Evolutionary conservation across 1,140 invertebrate species (phyloP).

Genomic region (Dendrolimus punctatus): DNA sequence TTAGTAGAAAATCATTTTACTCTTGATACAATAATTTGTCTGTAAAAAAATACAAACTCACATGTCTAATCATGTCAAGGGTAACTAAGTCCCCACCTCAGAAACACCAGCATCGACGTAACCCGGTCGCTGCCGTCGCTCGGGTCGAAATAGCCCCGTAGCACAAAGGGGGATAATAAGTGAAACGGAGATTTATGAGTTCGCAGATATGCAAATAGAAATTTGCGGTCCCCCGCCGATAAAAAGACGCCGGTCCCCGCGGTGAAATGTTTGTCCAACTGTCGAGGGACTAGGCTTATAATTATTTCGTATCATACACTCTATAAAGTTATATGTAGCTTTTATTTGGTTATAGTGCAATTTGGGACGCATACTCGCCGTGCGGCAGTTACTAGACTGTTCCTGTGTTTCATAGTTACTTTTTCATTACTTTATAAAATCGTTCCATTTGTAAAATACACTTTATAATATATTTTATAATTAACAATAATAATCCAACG

Average conservation of each 20-base stretch:
- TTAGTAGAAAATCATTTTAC: no score
- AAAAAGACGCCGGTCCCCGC: constrained; percentile 58
- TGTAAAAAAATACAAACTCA: constrained; percentile 5
- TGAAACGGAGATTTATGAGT: constrained; percentile 68
- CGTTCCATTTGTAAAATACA: no score
- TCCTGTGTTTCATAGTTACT: no score
- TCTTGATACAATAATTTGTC: background rate
- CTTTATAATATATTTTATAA: no score
- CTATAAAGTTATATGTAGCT: constrained; percentile 4
- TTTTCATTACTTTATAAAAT: no score
- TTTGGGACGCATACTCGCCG: no score
- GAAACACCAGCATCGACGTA: background rate
- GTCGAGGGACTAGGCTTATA: constrained; percentile 45
- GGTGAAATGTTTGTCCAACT: constrained; percentile 55
- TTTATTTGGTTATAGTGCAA: constrained; percentile 1
- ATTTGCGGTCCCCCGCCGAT: constrained; percentile 61
- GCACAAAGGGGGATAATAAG: constrained; percentile 57
- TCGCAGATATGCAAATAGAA: constrained; percentile 70
- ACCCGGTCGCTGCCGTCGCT: constrained; percentile 9
- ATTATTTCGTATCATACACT: constrained; percentile 36
- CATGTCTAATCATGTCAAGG: background rate
- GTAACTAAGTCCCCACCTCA: no score
- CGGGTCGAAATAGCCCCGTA: constrained; percentile 32
- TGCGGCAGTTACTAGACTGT: no score
- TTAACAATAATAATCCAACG: no score